These are phyloP conservation scores for Saccostrea echinata DNA, from an alignment of 1,140 invertebrate genomes.

Conservation along the genomic window DNA sequence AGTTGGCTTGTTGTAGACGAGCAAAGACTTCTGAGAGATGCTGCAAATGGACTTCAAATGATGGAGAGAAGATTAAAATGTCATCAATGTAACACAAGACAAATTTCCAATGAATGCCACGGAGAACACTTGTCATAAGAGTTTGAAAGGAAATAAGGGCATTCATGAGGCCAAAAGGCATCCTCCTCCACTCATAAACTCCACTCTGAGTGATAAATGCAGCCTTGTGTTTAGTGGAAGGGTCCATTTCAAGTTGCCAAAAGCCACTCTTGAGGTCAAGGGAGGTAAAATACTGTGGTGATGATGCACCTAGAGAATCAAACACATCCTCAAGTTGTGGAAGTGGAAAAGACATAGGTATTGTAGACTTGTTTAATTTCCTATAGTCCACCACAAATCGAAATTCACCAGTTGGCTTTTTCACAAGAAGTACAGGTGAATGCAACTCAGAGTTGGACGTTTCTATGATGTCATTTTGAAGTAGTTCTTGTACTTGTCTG, in stretches of 20 bases:
- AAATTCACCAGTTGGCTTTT: constrained; percentile 10
- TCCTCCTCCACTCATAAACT: constrained; percentile 49
- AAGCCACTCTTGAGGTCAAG: constrained; percentile 16
- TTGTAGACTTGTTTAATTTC: constrained; percentile 5
- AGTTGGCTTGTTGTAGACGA: constrained; percentile 47
- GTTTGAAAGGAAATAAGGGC: constrained; percentile 51
- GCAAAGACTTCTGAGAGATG: constrained; percentile 42
- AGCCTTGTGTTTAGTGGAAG: constrained; percentile 43
- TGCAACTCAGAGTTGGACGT: not conserved
- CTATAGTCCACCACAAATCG: constrained; percentile 11
- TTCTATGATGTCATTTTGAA: constrained; percentile 29
- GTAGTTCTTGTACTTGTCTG: not conserved
- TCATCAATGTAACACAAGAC: constrained; percentile 62
- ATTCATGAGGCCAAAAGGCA: constrained; percentile 60
- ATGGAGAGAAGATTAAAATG: constrained; percentile 45
- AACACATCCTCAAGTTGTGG: constrained; percentile 13
- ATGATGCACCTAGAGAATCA: constrained; percentile 12
- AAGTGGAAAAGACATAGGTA: not conserved
- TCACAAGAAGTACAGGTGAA: constrained; percentile 7
- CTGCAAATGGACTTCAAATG: not conserved
- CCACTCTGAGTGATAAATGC: constrained; percentile 61
- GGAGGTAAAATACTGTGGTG: not conserved
- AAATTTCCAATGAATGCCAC: constrained; percentile 59
- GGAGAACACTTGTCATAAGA: constrained; percentile 45
- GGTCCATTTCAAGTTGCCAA: not conserved